Percentiles rank a stretch among this genome's conserved stretches.
These are phyloP conservation scores for Phycodurus eques DNA, from an alignment of 2,113 vertebrate species.

Conservation along the genomic window DNA sequence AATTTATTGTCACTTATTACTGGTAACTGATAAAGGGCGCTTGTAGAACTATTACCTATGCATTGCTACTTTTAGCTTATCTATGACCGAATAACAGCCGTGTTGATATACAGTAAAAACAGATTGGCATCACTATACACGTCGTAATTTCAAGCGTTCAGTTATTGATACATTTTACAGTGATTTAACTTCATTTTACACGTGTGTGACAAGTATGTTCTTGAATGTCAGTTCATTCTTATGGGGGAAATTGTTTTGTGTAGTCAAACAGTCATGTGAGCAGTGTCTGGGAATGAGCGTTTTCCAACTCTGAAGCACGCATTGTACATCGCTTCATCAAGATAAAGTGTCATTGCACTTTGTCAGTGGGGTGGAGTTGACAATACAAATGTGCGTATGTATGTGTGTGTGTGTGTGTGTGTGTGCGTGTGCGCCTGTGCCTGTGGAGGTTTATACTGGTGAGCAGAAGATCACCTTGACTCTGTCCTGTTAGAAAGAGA, in stretches of 20 bases:
- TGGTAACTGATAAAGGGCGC: no score
- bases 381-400: slow-evolving; percentile 18
- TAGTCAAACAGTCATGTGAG: background rate
- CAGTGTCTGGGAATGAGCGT: background rate
- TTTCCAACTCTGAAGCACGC: background rate
- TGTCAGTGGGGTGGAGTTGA: slow-evolving; percentile 20
- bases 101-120: no score
- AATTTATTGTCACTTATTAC: no score
- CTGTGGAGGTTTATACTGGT: slow-evolving; percentile 42
- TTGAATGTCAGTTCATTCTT: no score
- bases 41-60: no score
- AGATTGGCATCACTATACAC: no score
- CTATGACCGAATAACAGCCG: no score
- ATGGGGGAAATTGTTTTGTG: background rate
- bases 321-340: slow-evolving; percentile 8
- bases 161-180: no score
- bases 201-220: no score
- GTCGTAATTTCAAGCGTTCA: no score
- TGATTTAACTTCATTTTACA: no score
- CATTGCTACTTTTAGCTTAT: no score
- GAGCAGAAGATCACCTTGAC: slow-evolving; percentile 74
- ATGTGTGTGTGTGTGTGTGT: slow-evolving; percentile 9
- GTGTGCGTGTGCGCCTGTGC: background rate
- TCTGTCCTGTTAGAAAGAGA: slow-evolving; percentile 70
- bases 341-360: slow-evolving; percentile 34